Base-by-base conservation (phyloP, 2,113 vertebrate genomes). In the Chloropsis hardwickii region DNA sequence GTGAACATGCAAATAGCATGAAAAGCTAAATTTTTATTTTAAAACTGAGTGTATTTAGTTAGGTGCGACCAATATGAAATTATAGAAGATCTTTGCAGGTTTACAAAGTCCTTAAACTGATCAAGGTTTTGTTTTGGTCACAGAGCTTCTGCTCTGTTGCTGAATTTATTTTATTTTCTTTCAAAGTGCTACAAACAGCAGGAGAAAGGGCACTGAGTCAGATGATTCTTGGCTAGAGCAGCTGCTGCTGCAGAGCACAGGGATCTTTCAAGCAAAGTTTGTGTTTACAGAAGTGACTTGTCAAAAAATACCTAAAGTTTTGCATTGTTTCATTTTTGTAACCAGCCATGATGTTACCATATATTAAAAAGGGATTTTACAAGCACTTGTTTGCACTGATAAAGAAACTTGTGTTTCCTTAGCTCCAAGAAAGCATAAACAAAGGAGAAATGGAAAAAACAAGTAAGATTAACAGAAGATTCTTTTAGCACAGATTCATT, bases 391-490 rank as follows among this genome's bases (percentile, higher is more conserved):
- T 86, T 64, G 80, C 60, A 54, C 25, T 69, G 76, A 65, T 67
- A 73, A 54, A 89, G 78, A 85, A 80, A 61, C 9, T 77, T 47
- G 31, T 82, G 74, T 87, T 79, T 87, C 51, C 23, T 86, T 91
- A 79, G 60, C 74, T 94, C 35, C 80, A 74, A 69, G 57, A 83
- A 86, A 67, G 23, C 27, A 25, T 74, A 96, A 93, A 93, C 80
- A 87, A 66, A 82, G 58, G 78, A 92, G 51, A 94, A 92, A 92
- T 81, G 87, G 88, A 91, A 95, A 94, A 85, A 83, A 29, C 45
- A 88, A 94, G 86, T 61, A 92, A 96, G 88, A 93, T 86, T 95
- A 95, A 87, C 81, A 88, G 45, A 74, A n/a, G 24, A 51, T 84
- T 91, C 82, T 86, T 92, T 88, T 65, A 96, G 66, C 45, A 71